Evolutionary conservation across 2,113 vertebrate species (phyloP).

Genomic region (Tamias sibiricus): DNA sequence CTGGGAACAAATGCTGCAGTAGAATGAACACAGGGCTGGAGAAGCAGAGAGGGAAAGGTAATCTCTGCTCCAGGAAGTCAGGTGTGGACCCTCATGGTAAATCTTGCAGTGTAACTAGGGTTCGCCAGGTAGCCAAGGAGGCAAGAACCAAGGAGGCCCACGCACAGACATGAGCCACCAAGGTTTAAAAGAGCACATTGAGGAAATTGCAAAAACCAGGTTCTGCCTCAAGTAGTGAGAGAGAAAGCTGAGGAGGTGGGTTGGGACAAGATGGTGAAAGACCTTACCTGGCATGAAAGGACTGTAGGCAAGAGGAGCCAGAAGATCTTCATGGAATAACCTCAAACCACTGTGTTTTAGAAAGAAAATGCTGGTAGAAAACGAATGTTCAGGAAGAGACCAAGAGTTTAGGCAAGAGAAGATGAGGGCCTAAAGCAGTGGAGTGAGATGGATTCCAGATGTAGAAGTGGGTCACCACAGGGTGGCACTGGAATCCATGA

Average conservation of each 20-base stretch:
- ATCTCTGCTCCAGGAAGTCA: neutral
- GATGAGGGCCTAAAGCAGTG: neutral
- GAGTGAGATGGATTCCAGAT: neutral
- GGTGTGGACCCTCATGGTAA: neutral
- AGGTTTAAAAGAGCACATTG: neutral
- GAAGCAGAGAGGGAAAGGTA: neutral
- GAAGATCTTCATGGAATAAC: neutral
- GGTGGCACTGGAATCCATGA: neutral
- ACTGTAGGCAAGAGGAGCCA: neutral
- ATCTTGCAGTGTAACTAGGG: neutral
- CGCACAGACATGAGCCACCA: fast-evolving
- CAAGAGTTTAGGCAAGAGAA: neutral
- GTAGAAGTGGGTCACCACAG: neutral
- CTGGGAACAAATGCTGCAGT: neutral
- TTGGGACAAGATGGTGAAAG: neutral
- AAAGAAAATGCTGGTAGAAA: neutral
- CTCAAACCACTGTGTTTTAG: neutral
- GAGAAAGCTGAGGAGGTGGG: neutral
- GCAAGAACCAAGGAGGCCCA: neutral
- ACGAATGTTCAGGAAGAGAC: neutral
- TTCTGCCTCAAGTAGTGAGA: neutral
- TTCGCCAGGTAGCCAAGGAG: neutral
- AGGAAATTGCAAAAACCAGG: neutral
- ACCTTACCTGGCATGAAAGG: neutral
- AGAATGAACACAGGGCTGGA: neutral